Conservation (phyloP, 2,888 invertebrate genomes). For the Hypolimnas misippus region DNA sequence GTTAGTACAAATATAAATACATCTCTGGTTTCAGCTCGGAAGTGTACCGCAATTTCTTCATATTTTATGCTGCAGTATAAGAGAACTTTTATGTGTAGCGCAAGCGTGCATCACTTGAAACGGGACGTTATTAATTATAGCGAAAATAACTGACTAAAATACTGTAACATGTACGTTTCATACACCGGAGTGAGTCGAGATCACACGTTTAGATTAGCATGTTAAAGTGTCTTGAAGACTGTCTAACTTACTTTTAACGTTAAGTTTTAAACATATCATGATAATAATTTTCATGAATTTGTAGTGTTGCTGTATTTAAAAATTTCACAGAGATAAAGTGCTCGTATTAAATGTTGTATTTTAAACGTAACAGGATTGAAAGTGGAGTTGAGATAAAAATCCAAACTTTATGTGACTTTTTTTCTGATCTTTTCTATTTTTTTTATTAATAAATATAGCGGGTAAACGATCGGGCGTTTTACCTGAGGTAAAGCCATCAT, state of each 20-base stretch:
- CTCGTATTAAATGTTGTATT: background rate
- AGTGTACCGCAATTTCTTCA: slow-evolving; percentile 15
- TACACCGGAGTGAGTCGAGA: slow-evolving; percentile 15
- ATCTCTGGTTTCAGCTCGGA: background rate
- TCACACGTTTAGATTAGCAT: slow-evolving; percentile 23
- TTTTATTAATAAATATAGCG: too few species aligned
- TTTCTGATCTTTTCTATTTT: too few species aligned
- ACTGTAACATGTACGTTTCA: slow-evolving; percentile 14
- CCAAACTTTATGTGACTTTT: too few species aligned
- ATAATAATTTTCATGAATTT: background rate
- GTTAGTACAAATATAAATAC: background rate
- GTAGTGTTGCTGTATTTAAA: background rate
- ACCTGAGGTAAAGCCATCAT: too few species aligned
- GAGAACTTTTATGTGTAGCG: slow-evolving; percentile 15
- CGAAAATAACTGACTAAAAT: slow-evolving; percentile 22
- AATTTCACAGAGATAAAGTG: background rate
- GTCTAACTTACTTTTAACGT: background rate
- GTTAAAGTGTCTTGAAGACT: slow-evolving; percentile 13
- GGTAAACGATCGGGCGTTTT: too few species aligned
- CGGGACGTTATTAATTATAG: slow-evolving; percentile 50
- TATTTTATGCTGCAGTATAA: slow-evolving; percentile 1
- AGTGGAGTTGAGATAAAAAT: too few species aligned
- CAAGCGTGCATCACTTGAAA: slow-evolving; percentile 32
- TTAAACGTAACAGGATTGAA: background rate
- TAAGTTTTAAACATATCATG: slow-evolving; percentile 4